Conservation (phyloP, 2,797 vertebrate species). For the Capromys pilorides region DNA sequence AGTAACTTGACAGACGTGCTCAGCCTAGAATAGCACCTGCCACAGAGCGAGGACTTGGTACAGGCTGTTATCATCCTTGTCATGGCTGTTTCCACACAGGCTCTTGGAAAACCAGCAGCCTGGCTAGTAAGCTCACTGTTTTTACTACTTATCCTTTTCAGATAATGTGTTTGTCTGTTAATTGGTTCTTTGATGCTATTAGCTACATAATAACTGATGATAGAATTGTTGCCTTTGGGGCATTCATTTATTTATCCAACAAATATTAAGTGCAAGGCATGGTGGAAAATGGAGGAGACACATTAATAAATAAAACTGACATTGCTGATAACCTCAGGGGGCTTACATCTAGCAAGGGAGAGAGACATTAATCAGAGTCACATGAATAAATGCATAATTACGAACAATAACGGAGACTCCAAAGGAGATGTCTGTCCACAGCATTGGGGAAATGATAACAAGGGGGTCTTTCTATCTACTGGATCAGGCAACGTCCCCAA, state of each 20-base stretch:
- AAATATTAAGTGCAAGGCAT: not conserved
- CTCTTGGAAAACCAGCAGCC: not conserved
- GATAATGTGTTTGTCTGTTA: not conserved
- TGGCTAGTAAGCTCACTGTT: not conserved
- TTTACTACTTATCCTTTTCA: not conserved
- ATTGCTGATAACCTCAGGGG: not conserved
- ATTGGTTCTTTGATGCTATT: not conserved
- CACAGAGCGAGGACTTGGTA: not conserved
- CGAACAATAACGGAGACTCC: not conserved
- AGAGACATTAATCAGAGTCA: not conserved
- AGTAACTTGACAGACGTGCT: not conserved
- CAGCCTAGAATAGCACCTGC: not conserved
- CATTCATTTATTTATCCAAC: constrained; percentile 36
- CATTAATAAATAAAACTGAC: not conserved
- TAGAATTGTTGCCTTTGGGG: not conserved
- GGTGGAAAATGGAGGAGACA: not conserved
- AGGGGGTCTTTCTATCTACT: not conserved
- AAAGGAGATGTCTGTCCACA: not conserved
- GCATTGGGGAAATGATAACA: not conserved
- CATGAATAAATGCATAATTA: not conserved
- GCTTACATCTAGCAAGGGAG: not conserved
- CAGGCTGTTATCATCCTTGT: rapidly evolving
- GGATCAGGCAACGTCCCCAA: not conserved
- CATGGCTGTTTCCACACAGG: not conserved
- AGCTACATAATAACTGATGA: not conserved